phyloP scores from a whole-genome alignment of 92 coral and sea anemone genomes.

The Galaxea fascicularis region DNA sequence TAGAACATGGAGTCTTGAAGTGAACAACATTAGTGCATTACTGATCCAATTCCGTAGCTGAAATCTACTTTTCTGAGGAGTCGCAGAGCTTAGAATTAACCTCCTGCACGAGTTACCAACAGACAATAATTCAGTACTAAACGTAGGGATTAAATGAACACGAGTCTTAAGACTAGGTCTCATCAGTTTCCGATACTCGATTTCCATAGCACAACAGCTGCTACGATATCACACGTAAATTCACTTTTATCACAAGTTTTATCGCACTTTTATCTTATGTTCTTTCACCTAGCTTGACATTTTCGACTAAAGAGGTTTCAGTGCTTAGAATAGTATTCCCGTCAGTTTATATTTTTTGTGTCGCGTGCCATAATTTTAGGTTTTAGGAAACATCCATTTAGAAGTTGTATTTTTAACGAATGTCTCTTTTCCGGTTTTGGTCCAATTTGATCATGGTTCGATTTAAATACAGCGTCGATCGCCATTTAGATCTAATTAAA shows the following conservation, averaged over 20 bases:
- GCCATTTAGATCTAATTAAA: slow-evolving; percentile 4
- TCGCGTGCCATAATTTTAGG: background rate
- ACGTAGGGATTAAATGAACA: background rate
- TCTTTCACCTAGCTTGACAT: slow-evolving; percentile 8
- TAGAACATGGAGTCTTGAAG: too few relatives aligned
- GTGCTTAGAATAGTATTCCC: background rate
- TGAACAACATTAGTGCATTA: too few relatives aligned
- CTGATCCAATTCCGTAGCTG: background rate
- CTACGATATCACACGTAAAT: background rate
- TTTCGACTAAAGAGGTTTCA: slow-evolving; percentile 16
- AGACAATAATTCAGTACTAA: background rate
- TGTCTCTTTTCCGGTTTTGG: too few relatives aligned
- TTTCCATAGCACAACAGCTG: slow-evolving; percentile 7
- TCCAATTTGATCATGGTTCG: too few relatives aligned
- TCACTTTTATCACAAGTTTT: slow-evolving; percentile 9
- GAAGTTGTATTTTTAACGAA: background rate
- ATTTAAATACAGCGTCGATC: too few relatives aligned
- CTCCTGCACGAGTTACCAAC: background rate
- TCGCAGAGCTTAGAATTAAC: background rate
- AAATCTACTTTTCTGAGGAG: background rate
- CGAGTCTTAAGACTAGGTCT: background rate
- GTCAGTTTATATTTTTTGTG: background rate
- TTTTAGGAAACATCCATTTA: background rate
- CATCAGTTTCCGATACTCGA: background rate
- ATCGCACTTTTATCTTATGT: slow-evolving; percentile 11